Evolutionary conservation across 2,797 vertebrate species (phyloP).

Genomic region (Sebastes iracundus): DNA sequence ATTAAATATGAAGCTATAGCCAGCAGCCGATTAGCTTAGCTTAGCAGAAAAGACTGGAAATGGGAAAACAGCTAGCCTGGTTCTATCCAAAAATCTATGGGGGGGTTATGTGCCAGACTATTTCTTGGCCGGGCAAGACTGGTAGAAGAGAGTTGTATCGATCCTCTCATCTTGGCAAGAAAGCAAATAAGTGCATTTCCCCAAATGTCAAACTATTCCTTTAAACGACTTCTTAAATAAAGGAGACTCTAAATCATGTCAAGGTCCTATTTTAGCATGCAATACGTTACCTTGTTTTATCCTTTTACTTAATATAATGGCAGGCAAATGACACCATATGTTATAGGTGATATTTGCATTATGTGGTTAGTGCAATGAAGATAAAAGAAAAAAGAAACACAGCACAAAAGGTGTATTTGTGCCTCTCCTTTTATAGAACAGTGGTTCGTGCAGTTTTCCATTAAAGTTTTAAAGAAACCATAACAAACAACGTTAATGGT

Average conservation of each 20-base stretch:
- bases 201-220: slow-evolving; percentile 4
- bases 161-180: slow-evolving; percentile 9
- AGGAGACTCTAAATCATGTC: neutral
- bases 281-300: slow-evolving; percentile 52
- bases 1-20: neutral
- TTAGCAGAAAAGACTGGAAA: neutral
- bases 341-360: slow-evolving; percentile 52
- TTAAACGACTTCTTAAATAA: neutral
- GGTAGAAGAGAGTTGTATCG: neutral
- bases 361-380: slow-evolving; percentile 70
- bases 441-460: slow-evolving; percentile 56
- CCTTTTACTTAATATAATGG: slow-evolving; percentile 34
- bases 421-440: slow-evolving; percentile 37
- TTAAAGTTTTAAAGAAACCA: slow-evolving; percentile 10
- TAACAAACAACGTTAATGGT: slow-evolving; percentile 12
- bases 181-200: slow-evolving; percentile 22
- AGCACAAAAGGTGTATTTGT: slow-evolving; percentile 63
- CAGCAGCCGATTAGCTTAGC: neutral
- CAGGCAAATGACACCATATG: slow-evolving; percentile 57
- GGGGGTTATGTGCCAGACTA: neutral
- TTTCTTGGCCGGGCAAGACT: neutral
- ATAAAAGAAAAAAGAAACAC: slow-evolving; percentile 28
- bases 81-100: neutral
- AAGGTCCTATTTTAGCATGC: slow-evolving; percentile 56
- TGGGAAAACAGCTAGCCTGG: neutral